A percentile compares a stretch with the other conserved stretches of the same genome.
phyloP scores from a whole-genome alignment of 2,113 vertebrate species.

The Pitta sordida region DNA sequence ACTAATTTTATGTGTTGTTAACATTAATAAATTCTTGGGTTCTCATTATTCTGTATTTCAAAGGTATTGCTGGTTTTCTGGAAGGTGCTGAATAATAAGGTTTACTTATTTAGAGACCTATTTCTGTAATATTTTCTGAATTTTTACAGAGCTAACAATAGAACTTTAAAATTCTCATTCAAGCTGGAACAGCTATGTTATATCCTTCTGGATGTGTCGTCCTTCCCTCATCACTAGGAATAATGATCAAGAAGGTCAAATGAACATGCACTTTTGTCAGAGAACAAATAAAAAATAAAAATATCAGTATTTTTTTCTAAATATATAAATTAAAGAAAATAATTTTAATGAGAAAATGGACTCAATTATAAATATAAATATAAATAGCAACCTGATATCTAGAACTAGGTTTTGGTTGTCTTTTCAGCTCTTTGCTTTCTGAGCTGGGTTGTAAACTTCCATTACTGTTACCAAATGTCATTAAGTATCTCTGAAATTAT shows the following conservation, averaged over 20 bases:
- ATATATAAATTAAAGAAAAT: neutral
- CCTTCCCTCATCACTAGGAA: neutral
- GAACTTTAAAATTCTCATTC: neutral
- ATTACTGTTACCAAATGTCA: neutral
- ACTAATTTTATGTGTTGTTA: neutral
- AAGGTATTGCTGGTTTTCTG: neutral
- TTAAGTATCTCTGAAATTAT: neutral
- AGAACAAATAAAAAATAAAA: neutral
- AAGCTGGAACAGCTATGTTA: neutral
- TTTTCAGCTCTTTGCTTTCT: neutral
- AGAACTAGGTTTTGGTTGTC: neutral
- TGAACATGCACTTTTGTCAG: neutral
- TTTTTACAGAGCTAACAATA: neutral
- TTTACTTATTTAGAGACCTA: neutral
- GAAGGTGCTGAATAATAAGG: neutral
- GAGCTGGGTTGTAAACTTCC: neutral
- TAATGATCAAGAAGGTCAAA: neutral
- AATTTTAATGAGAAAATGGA: neutral
- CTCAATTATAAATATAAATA: neutral
- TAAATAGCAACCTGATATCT: fast-evolving
- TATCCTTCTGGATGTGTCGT: neutral
- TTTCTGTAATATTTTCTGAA: neutral
- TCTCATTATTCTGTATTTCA: neutral
- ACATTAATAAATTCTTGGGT: neutral
- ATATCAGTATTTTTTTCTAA: neutral